These are phyloP conservation scores for Adineta ricciae DNA, from an alignment of 2,888 invertebrate genomes.

Conservation along the genomic window DNA sequence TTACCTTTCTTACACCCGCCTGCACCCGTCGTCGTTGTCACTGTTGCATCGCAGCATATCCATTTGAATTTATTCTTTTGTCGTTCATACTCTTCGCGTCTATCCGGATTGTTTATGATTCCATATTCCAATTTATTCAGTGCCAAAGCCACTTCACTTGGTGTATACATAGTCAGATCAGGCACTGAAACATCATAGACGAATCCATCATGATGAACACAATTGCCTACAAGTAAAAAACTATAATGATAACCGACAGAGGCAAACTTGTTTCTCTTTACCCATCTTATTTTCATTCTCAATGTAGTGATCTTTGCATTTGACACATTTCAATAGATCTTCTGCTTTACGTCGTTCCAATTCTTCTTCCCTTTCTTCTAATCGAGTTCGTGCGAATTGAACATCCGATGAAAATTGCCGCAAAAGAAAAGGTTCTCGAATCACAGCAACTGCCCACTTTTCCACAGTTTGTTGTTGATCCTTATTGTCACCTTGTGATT, in stretches of 20 bases:
- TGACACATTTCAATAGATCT: neutral
- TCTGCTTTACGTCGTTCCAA: neutral
- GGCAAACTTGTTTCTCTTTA: neutral
- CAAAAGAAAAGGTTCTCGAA: neutral
- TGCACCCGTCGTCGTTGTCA: neutral
- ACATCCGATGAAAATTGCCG: neutral
- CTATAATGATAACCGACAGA: too few species aligned
- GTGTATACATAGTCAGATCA: neutral
- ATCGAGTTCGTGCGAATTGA: neutral
- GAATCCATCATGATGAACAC: constrained; percentile 3
- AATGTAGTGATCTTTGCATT: neutral
- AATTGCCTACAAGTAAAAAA: too few species aligned
- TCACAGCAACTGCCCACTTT: neutral
- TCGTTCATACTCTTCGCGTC: neutral
- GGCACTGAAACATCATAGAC: neutral
- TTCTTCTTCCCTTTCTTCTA: neutral
- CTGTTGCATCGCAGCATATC: neutral
- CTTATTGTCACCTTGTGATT: neutral
- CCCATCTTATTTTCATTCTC: neutral
- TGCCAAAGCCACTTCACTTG: neutral
- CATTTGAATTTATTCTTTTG: neutral
- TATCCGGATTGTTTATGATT: neutral
- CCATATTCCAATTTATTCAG: neutral
- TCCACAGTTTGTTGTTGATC: neutral
- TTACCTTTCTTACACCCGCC: neutral